These are phyloP conservation scores for Nasonovia ribisnigri DNA, from an alignment of 2,888 invertebrate genomes.

Conservation along the genomic window DNA sequence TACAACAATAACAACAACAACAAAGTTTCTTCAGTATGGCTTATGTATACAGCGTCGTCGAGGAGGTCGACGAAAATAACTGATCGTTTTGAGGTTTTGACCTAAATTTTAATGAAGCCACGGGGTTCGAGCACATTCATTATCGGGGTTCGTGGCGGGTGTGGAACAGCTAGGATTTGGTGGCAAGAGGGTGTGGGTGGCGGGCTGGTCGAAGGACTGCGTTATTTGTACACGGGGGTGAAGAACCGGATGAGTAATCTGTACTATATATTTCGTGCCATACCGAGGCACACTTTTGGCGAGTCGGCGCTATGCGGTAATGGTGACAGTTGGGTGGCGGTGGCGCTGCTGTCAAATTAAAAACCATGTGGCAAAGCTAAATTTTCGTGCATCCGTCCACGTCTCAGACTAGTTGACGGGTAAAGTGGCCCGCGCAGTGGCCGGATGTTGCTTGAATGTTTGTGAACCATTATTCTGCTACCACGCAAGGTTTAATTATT, in stretches of 20 bases:
- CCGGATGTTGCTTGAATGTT: background rate
- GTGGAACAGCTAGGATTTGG: background rate
- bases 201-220: background rate
- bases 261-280: background rate
- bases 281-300: background rate
- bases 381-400: background rate
- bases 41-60: background rate
- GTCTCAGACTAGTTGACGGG: background rate
- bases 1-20: background rate
- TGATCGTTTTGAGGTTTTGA: conserved; percentile 19
- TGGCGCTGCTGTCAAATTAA: conserved; percentile 19
- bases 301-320: background rate
- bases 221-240: background rate
- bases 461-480: background rate
- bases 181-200: background rate
- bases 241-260: conserved; percentile 25
- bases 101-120: conserved; percentile 33
- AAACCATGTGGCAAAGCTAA: background rate
- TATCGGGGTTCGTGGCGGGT: background rate
- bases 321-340: background rate
- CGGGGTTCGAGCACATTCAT: background rate
- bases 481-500: background rate
- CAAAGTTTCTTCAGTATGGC: background rate
- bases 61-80: background rate
- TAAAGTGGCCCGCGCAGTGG: background rate